Base-by-base conservation (phyloP, 2,113 vertebrate genomes). In the Eonycteris spelaea region DNA sequence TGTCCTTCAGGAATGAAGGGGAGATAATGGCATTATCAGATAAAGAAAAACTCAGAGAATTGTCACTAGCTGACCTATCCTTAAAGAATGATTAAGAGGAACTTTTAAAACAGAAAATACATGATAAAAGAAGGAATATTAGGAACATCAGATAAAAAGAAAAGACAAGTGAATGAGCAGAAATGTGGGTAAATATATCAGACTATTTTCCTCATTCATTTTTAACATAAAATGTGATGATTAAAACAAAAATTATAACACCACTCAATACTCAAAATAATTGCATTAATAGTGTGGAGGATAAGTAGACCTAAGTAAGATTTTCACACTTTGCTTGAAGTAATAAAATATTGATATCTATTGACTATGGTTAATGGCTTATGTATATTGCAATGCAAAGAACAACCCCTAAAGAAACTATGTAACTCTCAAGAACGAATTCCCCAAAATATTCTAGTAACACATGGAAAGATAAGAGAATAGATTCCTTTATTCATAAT, bases 161-260 rank as follows among this genome's bases (percentile, higher is more conserved):
- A 73, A 74, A 51, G 35, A 38, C 6, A 89, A 67, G 1, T 22
- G 21, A 71, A 53, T 40, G 4, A 51, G 21, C 5, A 90, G 24
- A 86, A 63, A 28, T 82, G 43, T 61, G 5, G 7, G 3, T 38
- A 43, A 82, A 6, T 26, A 77, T 1, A 65, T 21, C 18, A 88
- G 43, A 51, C 9, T n/a, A 30, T n/a, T 15, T 9, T 67, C 19
- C 13, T 67, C 30, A 85, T 51, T 84, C 5, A 35, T 24, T 80
- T 35, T 71, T 24, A 57, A 67, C 33, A 53, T 80, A 78, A 40
- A 63, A 90, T 77, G 11, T 68, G 33, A 67, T 65, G 26, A 78
- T 13, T 79, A n/a, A 79, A 84, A 96, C 2, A 48, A 85, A 94
- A 84, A 51, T 70, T 22, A 38, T 43, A 61, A 59, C 30, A 93